Evolutionary conservation across 2,888 invertebrate genomes (phyloP), one percentile per base, ranked within the genome.

Genomic region (Lamellibrachia columna): DNA sequence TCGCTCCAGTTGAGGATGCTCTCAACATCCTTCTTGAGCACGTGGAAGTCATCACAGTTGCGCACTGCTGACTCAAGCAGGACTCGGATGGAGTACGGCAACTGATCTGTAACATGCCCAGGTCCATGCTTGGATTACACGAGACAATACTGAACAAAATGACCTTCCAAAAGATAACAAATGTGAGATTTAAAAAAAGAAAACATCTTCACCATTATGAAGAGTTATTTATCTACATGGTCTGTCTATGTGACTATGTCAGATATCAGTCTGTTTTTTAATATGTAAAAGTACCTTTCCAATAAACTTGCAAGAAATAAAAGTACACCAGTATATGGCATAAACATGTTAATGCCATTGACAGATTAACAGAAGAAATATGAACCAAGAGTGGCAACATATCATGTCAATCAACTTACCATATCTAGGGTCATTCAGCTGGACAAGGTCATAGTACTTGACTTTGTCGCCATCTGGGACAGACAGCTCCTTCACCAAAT

Each of bases 1-100:
- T 96, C 96, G 95, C 98, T 98, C 99, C 99, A 99, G 93, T 98
- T 97, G 92, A 99, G 97, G 90, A 99, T 98, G 94, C 98, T 98
- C 94, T 98, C 97, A 0, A 99, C 99, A 97, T 99, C 99, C 94
- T 97, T 94, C 91, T 95, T 93, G 60, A 93, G 93, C 22, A 99
- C 98, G 96, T 98, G 98, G 96, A 99, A 99, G 95, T 98, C 98
- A 97, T 99, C 99, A 96, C 99, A 99, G 97, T 99, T 99, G 92
- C 99, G 97, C 1, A 99, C 98, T 58, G 99, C 99, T 0, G 99
- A 99, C 97, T 99, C 99, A 96, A 99, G 97, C 0, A 99, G 97
- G 1, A 99, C 98, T 94, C 99, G 97, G 94, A 99, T 98, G 8
- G 99, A 98, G 97, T 97, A 99, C 0, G 99, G 99, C 11, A 99